A percentile compares a stretch with the other conserved stretches of the same genome.
phyloP scores from a whole-genome alignment of 2,888 invertebrate genomes.

The Mechanitis messenoides region DNA sequence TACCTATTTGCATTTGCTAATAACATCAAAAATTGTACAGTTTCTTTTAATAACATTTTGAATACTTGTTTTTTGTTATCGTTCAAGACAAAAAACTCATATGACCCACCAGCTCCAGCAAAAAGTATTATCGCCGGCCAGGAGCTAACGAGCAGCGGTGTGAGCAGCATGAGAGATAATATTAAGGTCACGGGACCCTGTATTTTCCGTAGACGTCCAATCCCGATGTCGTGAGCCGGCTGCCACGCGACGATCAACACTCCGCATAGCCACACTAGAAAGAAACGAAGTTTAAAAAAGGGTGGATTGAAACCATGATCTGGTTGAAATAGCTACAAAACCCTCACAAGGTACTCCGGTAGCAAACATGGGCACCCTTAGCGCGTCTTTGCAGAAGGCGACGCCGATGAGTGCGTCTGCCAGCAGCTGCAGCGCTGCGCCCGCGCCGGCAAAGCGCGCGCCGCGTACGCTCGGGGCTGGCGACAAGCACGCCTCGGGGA shows the following conservation, averaged over 20 bases:
- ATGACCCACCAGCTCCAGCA: constrained; percentile 73
- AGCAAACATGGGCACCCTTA: constrained; percentile 56
- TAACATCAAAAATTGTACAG: too few relatives aligned
- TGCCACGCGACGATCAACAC: constrained; percentile 73
- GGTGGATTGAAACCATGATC: neutral
- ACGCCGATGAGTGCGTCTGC: constrained; percentile 56
- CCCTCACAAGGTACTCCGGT: constrained; percentile 61
- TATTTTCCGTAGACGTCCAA: constrained; percentile 50
- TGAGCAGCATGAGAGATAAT: constrained; percentile 71
- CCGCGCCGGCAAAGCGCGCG: constrained; percentile 58
- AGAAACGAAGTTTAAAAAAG: neutral
- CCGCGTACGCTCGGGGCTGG: constrained; percentile 58
- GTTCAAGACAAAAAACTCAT: neutral
- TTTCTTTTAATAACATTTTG: neutral
- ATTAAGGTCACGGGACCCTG: constrained; percentile 64
- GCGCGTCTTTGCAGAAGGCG: constrained; percentile 56
- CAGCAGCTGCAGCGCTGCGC: constrained; percentile 52
- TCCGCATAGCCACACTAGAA: constrained; percentile 68
- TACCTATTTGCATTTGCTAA: neutral
- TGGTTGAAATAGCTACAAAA: neutral
- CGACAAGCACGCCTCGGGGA: constrained; percentile 61
- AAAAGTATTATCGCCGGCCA: constrained; percentile 79
- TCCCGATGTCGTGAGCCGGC: constrained; percentile 66
- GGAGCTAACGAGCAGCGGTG: constrained; percentile 75
- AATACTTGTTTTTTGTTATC: neutral